Evolutionary conservation across 2,797 vertebrate genomes (phyloP).

Genomic region (Chelidonichthys spinosus): DNA sequence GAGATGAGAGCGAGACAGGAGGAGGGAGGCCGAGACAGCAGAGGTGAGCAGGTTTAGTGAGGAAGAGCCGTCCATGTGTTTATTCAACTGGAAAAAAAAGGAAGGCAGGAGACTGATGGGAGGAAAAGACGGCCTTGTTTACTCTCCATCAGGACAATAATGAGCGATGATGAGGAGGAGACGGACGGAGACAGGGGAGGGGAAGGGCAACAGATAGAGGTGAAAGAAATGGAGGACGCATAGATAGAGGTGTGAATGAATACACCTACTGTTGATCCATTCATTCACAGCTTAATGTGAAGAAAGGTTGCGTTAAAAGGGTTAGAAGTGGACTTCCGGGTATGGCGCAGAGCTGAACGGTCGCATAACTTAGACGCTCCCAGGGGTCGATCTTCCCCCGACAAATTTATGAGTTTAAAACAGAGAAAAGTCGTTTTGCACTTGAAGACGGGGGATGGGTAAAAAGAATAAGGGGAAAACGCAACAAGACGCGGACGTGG

Average conservation of each 20-base stretch:
- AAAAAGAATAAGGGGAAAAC: no score
- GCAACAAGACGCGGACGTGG: no score
- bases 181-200: conserved; percentile 25
- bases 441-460: no score
- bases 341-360: no score
- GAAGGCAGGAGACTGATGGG: conserved; percentile 42
- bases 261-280: conserved; percentile 27
- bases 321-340: no score
- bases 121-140: conserved; percentile 66
- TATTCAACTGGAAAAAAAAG: conserved; percentile 47
- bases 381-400: no score
- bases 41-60: conserved; percentile 47
- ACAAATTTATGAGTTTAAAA: no score
- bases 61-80: conserved; percentile 33
- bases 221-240: conserved; percentile 25
- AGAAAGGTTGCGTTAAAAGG: not conserved
- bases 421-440: no score
- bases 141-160: conserved; percentile 57
- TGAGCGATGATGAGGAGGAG: conserved; percentile 60
- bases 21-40: conserved; percentile 19
- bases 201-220: conserved; percentile 37
- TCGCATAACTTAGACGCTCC: no score
- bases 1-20: conserved; percentile 37
- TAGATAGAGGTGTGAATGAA: conserved; percentile 30
- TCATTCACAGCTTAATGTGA: conserved; percentile 39